Evolutionary conservation across 2,888 invertebrate genomes (phyloP).

Genomic region (Glyphotaelius pellucidus): DNA sequence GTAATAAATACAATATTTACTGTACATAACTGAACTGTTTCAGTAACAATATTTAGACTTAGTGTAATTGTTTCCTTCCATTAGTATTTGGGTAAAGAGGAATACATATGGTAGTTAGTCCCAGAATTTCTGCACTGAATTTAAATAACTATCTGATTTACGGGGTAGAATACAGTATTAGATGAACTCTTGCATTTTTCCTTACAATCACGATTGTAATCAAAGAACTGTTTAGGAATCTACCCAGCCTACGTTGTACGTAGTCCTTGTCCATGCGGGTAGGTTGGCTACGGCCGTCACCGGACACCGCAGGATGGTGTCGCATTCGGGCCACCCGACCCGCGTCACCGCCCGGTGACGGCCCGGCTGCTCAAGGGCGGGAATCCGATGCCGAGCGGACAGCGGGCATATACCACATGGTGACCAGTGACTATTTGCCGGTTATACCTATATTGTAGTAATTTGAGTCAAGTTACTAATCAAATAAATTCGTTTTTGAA

Average conservation of each 20-base stretch:
- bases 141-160: not conserved
- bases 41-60: too few relatives aligned
- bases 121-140: too few relatives aligned
- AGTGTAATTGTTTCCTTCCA: too few relatives aligned
- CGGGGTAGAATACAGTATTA: not conserved
- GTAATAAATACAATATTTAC: too few relatives aligned
- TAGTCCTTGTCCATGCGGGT: not conserved
- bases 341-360: not conserved
- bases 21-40: too few relatives aligned
- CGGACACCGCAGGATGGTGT: slow-evolving; percentile 10
- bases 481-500: too few relatives aligned
- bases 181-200: not conserved
- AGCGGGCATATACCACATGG: not conserved
- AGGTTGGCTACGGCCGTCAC: not conserved
- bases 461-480: too few relatives aligned
- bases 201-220: not conserved
- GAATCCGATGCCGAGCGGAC: not conserved
- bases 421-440: not conserved
- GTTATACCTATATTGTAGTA: not conserved
- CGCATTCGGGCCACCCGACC: slow-evolving; percentile 18
- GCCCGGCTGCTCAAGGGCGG: slow-evolving; percentile 24
- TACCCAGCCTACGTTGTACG: not conserved
- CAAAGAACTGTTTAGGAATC: not conserved
- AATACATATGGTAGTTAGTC: too few relatives aligned
- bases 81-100: too few relatives aligned